Percentiles rank a stretch among this genome's conserved stretches.
Conservation (phyloP, 2,113 vertebrate species). For the Pholis gunnellus region DNA sequence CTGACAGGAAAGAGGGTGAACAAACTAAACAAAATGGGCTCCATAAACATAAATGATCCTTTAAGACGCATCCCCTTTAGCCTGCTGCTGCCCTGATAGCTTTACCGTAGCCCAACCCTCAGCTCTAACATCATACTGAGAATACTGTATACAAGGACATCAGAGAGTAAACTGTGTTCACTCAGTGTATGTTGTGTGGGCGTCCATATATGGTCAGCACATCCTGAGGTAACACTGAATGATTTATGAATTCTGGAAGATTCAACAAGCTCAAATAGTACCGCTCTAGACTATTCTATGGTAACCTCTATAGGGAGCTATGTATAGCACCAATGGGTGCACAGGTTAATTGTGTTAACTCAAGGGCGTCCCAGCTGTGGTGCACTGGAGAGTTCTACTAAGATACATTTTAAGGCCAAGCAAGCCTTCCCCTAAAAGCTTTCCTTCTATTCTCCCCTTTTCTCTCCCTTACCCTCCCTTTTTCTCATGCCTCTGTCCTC, state of each 20-base stretch:
- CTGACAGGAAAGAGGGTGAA: neutral
- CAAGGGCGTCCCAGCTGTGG: constrained; percentile 56
- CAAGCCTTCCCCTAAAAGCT: neutral
- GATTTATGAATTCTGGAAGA: constrained; percentile 65
- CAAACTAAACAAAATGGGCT: neutral
- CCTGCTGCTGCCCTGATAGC: neutral
- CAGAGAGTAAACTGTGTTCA: constrained; percentile 4
- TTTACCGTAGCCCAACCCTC: neutral
- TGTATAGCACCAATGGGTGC: constrained; percentile 55
- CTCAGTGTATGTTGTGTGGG: constrained; percentile 20
- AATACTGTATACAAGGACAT: constrained; percentile 18
- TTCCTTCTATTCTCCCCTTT: constrained; percentile 3
- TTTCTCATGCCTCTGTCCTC: constrained; percentile 21
- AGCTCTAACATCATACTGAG: neutral
- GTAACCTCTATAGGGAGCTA: constrained; percentile 53
- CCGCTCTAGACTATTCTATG: constrained; percentile 4
- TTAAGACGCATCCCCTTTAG: neutral
- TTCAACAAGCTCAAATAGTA: constrained; percentile 51
- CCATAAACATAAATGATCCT: neutral
- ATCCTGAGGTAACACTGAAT: constrained; percentile 66
- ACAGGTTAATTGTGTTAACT: constrained; percentile 72
- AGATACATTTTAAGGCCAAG: constrained; percentile 44
- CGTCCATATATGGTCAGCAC: constrained; percentile 41
- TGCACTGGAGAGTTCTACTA: constrained; percentile 38
- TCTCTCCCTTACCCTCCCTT: neutral